Evolutionary conservation across 2,113 vertebrate species (phyloP).

Genomic region (Alexandromys fortis): DNA sequence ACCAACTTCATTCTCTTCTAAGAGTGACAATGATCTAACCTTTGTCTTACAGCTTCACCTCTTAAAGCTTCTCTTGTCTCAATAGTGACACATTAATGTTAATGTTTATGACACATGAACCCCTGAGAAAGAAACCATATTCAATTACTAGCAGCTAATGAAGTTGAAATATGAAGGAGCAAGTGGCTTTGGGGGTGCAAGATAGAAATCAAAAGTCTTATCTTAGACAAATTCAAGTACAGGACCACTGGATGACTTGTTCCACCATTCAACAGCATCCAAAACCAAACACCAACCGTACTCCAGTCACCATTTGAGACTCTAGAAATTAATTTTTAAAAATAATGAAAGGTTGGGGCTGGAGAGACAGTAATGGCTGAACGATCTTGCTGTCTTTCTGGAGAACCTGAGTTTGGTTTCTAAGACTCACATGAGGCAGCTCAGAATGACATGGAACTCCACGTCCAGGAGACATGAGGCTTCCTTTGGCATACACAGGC

Average conservation of each 20-base stretch:
- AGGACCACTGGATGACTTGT: background rate
- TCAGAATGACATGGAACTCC: too few relatives aligned
- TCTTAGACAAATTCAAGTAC: background rate
- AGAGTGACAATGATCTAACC: background rate
- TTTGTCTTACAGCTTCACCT: too few relatives aligned
- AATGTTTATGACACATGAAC: background rate
- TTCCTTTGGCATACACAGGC: background rate
- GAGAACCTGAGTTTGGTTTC: background rate
- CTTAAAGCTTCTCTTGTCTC: background rate
- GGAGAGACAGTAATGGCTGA: background rate
- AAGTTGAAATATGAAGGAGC: background rate
- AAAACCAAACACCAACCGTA: background rate
- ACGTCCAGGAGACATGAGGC: too few relatives aligned
- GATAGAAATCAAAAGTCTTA: background rate
- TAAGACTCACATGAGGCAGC: background rate
- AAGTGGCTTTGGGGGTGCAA: background rate
- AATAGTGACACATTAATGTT: background rate
- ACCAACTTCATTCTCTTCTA: background rate
- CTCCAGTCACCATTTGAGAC: background rate
- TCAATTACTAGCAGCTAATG: background rate
- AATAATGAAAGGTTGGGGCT: background rate
- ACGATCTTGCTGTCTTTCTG: background rate
- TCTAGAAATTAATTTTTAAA: background rate
- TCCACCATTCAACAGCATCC: background rate
- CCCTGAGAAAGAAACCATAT: background rate